Base-by-base conservation (phyloP, 2,888 invertebrate genomes). In the Yponomeuta sedellus region DNA sequence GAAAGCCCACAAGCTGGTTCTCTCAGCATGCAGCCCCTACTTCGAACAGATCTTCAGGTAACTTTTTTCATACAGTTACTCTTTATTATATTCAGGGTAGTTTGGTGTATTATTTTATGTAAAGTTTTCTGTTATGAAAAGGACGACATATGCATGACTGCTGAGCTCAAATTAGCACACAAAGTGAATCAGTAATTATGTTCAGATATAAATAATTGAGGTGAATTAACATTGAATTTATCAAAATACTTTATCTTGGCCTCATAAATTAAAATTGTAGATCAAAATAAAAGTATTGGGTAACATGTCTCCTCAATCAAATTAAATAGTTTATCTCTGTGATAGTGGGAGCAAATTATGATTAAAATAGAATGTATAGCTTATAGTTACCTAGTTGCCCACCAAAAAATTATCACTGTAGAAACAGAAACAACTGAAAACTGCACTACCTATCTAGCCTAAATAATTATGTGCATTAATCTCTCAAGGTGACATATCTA, bases 1-100 rank as follows among this genome's bases (percentile, higher is more conserved):
- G 74, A 93, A 93, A 77, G 94, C 94, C 61, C 94, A 94, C 81
- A 94, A 94, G 79, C 91, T 95, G 72, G 94, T 95, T 71, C 90
- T 96, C 70, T 95, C 95, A 62, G 94, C 95, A 66, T 95, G 94
- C 86, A 95, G 95, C 76, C 94, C 95, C 65, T 95, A 95, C 81
- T 95, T 96, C 83, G 94, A 95, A 79, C 93, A 94, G 73, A 93
- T 96, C 73, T 94, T 95, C 87, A 93, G 93, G 91, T 91, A 22
- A 28, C 10, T 40, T 40, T 12, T 52, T 52, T 52, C 1, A 16
- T 1, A 25, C 3, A 5, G 2, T 25, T 25, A 4, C 5, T 25
- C 5, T 25, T 1, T 5, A 8, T 34, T 34, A 8, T 34, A 34
- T 34, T 34, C 8, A 34, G 34, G 34, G 34, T 34, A 34, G 34